Base-by-base conservation (phyloP, 2,797 vertebrate species). In the Cirrhinus molitorella region DNA sequence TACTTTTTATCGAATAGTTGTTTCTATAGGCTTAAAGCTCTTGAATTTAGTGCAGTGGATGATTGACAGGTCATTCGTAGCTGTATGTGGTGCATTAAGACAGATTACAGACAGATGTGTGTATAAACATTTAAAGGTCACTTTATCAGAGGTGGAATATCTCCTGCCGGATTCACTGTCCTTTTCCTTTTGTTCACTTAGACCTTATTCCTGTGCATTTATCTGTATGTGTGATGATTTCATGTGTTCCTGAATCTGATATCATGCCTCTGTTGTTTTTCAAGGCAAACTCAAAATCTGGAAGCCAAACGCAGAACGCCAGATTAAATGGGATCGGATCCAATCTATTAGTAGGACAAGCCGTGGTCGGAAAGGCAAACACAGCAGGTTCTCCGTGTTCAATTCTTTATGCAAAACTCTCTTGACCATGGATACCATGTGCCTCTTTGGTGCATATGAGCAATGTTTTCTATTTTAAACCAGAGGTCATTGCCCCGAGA, bases 321-420 rank as follows among this genome's bases (percentile, higher is more conserved):
- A 68, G 55, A 80, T 63, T 80, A 55, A 63, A 76, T 78, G 72
- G 80, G 85, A 89, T 81, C 80, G 66, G 73, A 85, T 85, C 86
- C 83, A 85, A 23, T 86, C 65, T 84, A 84, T 81, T 73, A 61
- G 72, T 49, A 40, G 74, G 74, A 87, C 72, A 71, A 73, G 83
- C 72, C 66, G 83, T 45, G 85, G 87, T 82, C 77, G 74, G 85
- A n/a, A 85, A 70, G 73, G 47, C 81, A 68, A 61, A 76, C 49
- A 80, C 66, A 84, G 67, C 81, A 87, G 79, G 17, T 19, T 55
- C 23, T 34, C 84, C 79, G 65, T 82, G 83, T 83, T 88, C 51
- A 28, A 57, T 80, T 78, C 80, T 83, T 90, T 90, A 90, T 90
- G 89, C 89, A 90, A 90, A 84, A 83, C 83, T 85, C 84, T 80